Percentiles rank a stretch among this genome's conserved stretches.
Evolutionary conservation across 2,888 invertebrate species (phyloP).

Genomic region (Lapara coniferarum): DNA sequence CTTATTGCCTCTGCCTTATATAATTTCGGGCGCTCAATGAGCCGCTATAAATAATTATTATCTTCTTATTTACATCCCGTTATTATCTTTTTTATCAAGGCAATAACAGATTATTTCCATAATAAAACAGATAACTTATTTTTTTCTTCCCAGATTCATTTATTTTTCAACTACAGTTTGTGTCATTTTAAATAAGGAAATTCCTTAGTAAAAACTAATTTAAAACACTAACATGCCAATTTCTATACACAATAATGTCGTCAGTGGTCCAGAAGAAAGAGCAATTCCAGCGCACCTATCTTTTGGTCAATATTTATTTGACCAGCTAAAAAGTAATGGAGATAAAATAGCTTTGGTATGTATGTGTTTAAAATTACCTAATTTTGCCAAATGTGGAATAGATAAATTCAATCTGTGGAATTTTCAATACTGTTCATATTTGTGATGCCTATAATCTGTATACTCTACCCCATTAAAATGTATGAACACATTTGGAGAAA

Average conservation of each 20-base stretch:
- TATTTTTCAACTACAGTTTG: too few relatives aligned
- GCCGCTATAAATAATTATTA: too few relatives aligned
- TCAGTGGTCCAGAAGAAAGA: constrained; percentile 71
- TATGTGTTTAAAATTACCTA: constrained; percentile 28
- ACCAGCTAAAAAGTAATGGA: constrained; percentile 79
- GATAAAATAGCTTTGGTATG: constrained; percentile 77
- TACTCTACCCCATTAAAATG: too few relatives aligned
- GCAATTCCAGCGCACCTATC: constrained; percentile 76
- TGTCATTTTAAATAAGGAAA: too few relatives aligned
- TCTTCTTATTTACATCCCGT: too few relatives aligned
- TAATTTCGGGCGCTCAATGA: too few relatives aligned
- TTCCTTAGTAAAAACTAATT: neutral
- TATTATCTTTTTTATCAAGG: too few relatives aligned
- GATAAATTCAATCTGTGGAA: neutral
- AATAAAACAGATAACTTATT: too few relatives aligned
- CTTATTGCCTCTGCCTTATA: too few relatives aligned
- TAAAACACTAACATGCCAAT: constrained; percentile 47
- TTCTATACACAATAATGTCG: constrained; percentile 67
- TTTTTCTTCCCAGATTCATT: neutral
- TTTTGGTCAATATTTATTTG: constrained; percentile 80
- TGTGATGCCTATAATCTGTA: neutral
- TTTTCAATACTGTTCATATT: neutral
- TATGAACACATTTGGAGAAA: too few relatives aligned
- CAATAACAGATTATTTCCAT: too few relatives aligned
- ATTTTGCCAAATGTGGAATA: too few relatives aligned